Conservation (phyloP, 2,888 invertebrate genomes). For the Dilophus febrilis region DNA sequence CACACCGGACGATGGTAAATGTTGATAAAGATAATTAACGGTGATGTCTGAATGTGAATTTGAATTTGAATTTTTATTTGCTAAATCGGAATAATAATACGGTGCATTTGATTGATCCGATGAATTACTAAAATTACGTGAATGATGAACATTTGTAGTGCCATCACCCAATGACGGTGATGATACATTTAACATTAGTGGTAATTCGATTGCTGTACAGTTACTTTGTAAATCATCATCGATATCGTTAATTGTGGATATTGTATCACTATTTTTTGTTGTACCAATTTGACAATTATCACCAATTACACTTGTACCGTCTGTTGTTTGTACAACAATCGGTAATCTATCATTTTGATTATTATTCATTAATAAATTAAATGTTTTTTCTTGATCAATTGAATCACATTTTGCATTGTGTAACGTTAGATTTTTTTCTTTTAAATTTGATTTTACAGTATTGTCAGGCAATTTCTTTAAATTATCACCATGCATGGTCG, state of each 20-base stretch:
- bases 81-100: slow-evolving; percentile 72
- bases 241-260: neutral
- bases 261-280: neutral
- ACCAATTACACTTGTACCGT: too few species aligned
- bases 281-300: too few species aligned
- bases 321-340: too few species aligned
- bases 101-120: slow-evolving; percentile 60
- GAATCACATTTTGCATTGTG: too few species aligned
- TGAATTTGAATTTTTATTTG: slow-evolving; percentile 29
- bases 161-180: slow-evolving; percentile 9
- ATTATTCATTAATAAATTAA: neutral
- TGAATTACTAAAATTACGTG: slow-evolving; percentile 40
- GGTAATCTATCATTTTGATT: neutral
- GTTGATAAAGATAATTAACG: neutral
- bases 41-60: neutral
- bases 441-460: too few species aligned
- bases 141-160: slow-evolving; percentile 30
- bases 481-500: too few species aligned
- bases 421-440: too few species aligned
- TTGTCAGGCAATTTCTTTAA: too few species aligned
- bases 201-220: neutral
- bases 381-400: too few species aligned
- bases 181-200: too few species aligned
- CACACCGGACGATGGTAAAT: too few species aligned
- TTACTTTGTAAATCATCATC: neutral